Evolutionary conservation across 2,797 vertebrate genomes (phyloP).

Genomic region (Centropyge bicolor): DNA sequence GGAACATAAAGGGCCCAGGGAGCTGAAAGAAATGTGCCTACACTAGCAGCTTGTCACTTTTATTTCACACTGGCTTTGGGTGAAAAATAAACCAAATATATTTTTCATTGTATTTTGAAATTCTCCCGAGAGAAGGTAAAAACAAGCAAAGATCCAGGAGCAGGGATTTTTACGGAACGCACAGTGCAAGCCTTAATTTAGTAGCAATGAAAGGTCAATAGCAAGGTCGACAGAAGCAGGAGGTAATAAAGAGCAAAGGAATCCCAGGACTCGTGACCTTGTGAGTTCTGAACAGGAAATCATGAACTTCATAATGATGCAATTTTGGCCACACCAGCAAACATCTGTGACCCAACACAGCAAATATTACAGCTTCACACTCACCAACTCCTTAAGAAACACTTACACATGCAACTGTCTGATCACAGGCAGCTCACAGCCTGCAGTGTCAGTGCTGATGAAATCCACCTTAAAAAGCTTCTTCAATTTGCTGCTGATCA

Average conservation of each 20-base stretch:
- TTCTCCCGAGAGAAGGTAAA: neutral
- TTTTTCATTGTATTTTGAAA: neutral
- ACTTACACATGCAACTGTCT: neutral
- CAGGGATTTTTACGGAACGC: neutral
- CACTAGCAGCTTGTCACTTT: neutral
- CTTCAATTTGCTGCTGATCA: neutral
- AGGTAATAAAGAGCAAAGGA: neutral
- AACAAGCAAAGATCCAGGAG: neutral
- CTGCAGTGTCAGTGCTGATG: neutral
- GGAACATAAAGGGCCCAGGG: neutral
- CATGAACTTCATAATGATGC: neutral
- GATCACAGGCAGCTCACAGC: neutral
- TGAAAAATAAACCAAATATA: neutral
- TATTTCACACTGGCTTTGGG: neutral
- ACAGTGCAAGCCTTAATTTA: neutral
- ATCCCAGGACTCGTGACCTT: neutral
- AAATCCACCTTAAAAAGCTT: neutral
- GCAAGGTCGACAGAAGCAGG: neutral
- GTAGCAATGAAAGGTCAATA: neutral
- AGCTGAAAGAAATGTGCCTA: neutral
- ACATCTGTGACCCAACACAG: neutral
- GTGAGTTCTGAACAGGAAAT: neutral
- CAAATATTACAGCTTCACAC: neutral
- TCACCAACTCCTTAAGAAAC: neutral
- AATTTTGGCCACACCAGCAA: neutral